Percentiles rank a stretch among this genome's conserved stretches.
These are phyloP conservation scores for Corythoichthys intestinalis DNA, from an alignment of 2,113 vertebrate species.

Conservation along the genomic window DNA sequence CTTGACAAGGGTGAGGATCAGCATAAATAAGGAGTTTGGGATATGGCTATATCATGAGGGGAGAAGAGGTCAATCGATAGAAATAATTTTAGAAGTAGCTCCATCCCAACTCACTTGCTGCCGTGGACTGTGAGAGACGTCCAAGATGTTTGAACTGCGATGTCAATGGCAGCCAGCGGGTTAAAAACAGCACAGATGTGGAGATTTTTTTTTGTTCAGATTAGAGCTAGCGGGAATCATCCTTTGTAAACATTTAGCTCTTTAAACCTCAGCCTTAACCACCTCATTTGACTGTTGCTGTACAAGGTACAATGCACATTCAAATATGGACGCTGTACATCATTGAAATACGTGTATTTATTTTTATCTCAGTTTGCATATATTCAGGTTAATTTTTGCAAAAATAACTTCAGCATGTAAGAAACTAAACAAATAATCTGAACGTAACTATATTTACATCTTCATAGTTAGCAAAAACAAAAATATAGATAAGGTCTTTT, in stretches of 20 bases:
- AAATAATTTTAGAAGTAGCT: not conserved
- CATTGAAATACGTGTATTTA: slow-evolving; percentile 53
- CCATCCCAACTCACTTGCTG: not conserved
- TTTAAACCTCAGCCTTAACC: slow-evolving; percentile 50
- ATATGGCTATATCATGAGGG: slow-evolving; percentile 56
- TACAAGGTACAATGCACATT: slow-evolving; percentile 74
- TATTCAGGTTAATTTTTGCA: slow-evolving; percentile 69
- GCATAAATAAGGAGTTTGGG: slow-evolving; percentile 45
- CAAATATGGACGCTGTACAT: slow-evolving; percentile 73
- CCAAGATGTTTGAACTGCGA: too few species aligned
- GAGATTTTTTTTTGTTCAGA: slow-evolving; percentile 11
- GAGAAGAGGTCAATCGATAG: not conserved
- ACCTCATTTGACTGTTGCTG: slow-evolving; percentile 66
- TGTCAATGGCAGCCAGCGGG: too few species aligned
- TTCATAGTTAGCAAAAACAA: slow-evolving; percentile 65
- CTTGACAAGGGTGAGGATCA: slow-evolving; percentile 37
- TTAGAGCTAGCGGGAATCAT: slow-evolving; percentile 34
- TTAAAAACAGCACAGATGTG: too few species aligned
- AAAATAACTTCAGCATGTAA: slow-evolving; percentile 78
- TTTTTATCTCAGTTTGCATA: slow-evolving; percentile 74
- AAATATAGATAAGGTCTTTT: slow-evolving; percentile 42
- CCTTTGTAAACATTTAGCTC: slow-evolving; percentile 66
- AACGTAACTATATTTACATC: slow-evolving; percentile 69
- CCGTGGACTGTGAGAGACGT: too few species aligned
- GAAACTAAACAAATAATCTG: slow-evolving; percentile 78